Percentiles rank a stretch among this genome's conserved stretches.
These are phyloP conservation scores for Dusona sp. DNA, from an alignment of 2,888 invertebrate species.

Conservation along the genomic window DNA sequence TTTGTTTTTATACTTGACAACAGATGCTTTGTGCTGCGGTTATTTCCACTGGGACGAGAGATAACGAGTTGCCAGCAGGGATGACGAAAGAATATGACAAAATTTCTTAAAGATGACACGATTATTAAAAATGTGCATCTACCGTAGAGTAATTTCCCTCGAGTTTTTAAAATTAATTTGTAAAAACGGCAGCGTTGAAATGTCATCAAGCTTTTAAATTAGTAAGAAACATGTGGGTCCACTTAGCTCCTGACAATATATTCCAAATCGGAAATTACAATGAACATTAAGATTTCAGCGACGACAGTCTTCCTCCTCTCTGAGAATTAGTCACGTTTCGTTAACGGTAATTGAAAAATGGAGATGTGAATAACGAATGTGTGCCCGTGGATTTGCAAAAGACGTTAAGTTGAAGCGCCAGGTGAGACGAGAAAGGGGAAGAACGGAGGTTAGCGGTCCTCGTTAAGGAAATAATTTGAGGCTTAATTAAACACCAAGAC, in stretches of 20 bases:
- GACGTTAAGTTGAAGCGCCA: background rate
- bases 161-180: background rate
- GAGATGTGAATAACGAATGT: constrained; percentile 21
- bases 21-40: background rate
- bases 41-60: constrained; percentile 31
- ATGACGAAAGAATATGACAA: background rate
- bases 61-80: constrained; percentile 21
- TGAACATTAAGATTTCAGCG: background rate
- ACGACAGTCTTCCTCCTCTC: background rate
- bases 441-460: constrained; percentile 72
- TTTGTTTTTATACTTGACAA: background rate
- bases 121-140: background rate
- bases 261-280: background rate
- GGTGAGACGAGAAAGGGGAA: constrained; percentile 64
- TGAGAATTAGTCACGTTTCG: background rate
- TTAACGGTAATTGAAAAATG: constrained; percentile 9
- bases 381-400: background rate
- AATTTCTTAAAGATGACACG: background rate
- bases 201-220: too few species aligned
- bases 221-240: background rate
- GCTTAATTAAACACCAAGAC: constrained; percentile 79
- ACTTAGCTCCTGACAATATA: too few species aligned
- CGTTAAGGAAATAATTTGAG: constrained; percentile 79
- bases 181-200: too few species aligned
- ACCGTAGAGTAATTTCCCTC: background rate